phyloP scores from a whole-genome alignment of 2,113 vertebrate species.

The Chaetodon trifascialis region DNA sequence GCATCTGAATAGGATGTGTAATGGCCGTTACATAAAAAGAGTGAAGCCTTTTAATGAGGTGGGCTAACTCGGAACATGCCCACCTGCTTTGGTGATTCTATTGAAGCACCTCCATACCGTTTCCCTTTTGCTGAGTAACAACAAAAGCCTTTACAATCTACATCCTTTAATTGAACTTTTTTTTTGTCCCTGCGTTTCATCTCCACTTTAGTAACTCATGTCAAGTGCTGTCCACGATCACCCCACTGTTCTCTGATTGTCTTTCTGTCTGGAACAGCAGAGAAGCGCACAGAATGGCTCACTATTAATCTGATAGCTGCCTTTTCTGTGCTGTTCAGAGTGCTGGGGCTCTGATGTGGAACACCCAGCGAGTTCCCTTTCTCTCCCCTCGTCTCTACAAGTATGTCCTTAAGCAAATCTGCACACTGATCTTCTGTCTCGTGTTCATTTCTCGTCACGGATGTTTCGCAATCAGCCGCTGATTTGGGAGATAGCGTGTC shows the following conservation, averaged over 20 bases:
- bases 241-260: constrained; percentile 74
- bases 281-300: constrained; percentile 69
- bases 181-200: constrained; percentile 77
- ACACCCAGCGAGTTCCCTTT: constrained; percentile 79
- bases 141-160: constrained; percentile 82
- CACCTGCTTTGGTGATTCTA: constrained; percentile 83
- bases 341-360: constrained; percentile 78
- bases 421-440: constrained; percentile 77
- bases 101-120: constrained; percentile 80
- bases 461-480: constrained; percentile 80
- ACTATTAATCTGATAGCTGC: constrained; percentile 78
- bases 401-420: constrained; percentile 85
- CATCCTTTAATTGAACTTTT: constrained; percentile 82
- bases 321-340: constrained; percentile 70
- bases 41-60: constrained; percentile 83
- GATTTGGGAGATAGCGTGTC: constrained; percentile 81
- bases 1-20: constrained; percentile 84
- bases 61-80: constrained; percentile 82
- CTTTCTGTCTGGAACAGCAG: constrained; percentile 71
- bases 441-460: constrained; percentile 81
- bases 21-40: constrained; percentile 81
- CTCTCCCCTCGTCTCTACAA: constrained; percentile 70
- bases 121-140: constrained; percentile 82
- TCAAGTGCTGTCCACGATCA: constrained; percentile 76
- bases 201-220: constrained; percentile 76